These are phyloP conservation scores for Cavia aperea DNA, from an alignment of 2,113 vertebrate genomes.

Conservation along the genomic window DNA sequence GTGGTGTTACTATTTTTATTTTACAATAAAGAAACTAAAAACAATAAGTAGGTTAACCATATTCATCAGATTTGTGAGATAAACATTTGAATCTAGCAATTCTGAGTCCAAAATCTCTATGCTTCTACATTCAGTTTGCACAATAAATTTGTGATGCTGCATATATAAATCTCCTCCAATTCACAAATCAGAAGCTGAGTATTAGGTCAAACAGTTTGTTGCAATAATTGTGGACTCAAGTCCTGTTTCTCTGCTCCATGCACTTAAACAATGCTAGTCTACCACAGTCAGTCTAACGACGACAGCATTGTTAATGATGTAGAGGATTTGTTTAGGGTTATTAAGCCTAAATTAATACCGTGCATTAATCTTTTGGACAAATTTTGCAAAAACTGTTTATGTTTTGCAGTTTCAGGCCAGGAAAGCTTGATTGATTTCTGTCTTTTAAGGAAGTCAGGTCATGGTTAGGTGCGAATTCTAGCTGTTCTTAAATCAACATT, in stretches of 20 bases:
- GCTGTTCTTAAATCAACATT: not conserved
- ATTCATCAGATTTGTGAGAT: not conserved
- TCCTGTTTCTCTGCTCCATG: not conserved
- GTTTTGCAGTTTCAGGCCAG: not conserved
- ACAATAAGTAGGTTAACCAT: not conserved
- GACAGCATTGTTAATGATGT: not conserved
- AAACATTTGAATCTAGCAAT: not conserved
- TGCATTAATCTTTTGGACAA: not conserved
- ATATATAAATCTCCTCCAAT: not conserved
- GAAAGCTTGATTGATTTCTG: not conserved
- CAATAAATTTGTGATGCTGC: not conserved
- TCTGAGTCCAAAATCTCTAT: not conserved
- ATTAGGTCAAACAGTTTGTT: not conserved
- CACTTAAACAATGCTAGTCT: not conserved
- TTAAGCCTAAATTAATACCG: not conserved
- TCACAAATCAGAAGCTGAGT: not conserved
- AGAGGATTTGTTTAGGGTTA: not conserved
- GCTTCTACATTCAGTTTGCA: not conserved
- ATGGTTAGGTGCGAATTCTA: not conserved
- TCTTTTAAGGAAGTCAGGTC: not conserved
- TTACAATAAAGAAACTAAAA: not conserved
- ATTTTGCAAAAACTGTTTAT: not conserved
- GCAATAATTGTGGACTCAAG: not conserved
- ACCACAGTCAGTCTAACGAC: not conserved
- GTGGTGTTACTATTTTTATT: not conserved